phyloP scores from a whole-genome alignment of 2,797 vertebrate genomes.

The Botia kubotai region DNA sequence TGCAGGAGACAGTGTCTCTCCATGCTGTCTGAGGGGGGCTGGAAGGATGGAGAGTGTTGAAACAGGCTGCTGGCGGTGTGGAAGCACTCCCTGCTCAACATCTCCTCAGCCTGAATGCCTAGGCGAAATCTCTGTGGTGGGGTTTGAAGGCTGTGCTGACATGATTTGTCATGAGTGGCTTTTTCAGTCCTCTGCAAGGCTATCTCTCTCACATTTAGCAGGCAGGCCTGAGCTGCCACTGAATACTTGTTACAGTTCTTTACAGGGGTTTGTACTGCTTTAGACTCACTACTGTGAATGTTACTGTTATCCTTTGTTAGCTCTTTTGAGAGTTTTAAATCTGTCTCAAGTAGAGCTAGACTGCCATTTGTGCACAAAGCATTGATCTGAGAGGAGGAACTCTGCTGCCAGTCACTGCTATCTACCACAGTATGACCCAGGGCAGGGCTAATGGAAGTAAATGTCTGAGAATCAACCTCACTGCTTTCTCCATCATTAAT shows the following conservation, averaged over 20 bases:
- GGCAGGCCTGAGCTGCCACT: constrained; percentile 47
- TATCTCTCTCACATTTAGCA: constrained; percentile 43
- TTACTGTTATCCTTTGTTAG: constrained; percentile 39
- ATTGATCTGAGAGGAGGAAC: constrained; percentile 45
- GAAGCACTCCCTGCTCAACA: constrained; percentile 42
- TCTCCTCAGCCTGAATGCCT: constrained; percentile 57
- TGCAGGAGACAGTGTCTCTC: constrained; percentile 80
- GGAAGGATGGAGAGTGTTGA: constrained; percentile 70
- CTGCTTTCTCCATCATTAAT: constrained; percentile 49
- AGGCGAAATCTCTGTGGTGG: constrained; percentile 74
- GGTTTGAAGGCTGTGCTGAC: constrained; percentile 62
- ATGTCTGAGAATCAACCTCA: constrained; percentile 50
- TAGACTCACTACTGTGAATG: constrained; percentile 34
- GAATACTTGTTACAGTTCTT: constrained; percentile 50
- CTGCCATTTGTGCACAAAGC: constrained; percentile 34
- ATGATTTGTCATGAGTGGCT: constrained; percentile 65
- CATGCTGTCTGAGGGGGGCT: constrained; percentile 70
- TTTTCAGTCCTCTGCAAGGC: constrained; percentile 64
- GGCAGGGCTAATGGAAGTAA: constrained; percentile 48
- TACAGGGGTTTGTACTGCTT: constrained; percentile 18
- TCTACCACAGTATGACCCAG: constrained; percentile 46
- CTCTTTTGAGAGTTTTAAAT: constrained; percentile 31
- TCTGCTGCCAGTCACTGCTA: constrained; percentile 28
- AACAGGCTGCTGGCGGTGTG: constrained; percentile 47
- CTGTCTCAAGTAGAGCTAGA: constrained; percentile 15